phyloP scores from a whole-genome alignment of 2,113 vertebrate genomes.

The Probosciger aterrimus region DNA sequence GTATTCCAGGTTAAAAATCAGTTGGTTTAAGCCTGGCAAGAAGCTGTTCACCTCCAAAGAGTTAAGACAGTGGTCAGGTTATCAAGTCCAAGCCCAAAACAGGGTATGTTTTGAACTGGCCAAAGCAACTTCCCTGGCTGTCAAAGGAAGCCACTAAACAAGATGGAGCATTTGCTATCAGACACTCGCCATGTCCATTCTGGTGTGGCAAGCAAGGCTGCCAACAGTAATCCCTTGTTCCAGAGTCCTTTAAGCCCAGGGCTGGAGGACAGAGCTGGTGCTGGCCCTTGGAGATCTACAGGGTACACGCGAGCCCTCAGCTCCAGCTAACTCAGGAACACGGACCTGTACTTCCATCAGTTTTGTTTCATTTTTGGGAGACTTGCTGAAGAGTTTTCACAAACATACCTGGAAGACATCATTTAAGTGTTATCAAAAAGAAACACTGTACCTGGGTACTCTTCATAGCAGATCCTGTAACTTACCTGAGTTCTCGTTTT shows the following conservation, averaged over 20 bases:
- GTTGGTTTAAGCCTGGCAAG: not conserved
- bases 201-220: accelerated
- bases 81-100: not conserved
- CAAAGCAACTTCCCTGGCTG: not conserved
- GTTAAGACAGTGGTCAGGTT: not conserved
- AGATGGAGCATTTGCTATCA: not conserved
- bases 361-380: not conserved
- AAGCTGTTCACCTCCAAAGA: not conserved
- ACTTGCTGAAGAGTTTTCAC: not conserved
- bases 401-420: not conserved
- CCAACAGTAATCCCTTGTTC: not conserved
- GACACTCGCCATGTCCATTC: not conserved
- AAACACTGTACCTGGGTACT: not conserved
- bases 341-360: accelerated
- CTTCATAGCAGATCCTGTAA: not conserved
- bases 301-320: not conserved
- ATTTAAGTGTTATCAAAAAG: not conserved
- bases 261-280: not conserved
- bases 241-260: not conserved
- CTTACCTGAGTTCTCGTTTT: not conserved
- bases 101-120: not conserved
- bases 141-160: not conserved
- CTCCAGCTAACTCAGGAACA: not conserved
- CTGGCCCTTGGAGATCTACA: not conserved
- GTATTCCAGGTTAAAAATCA: not conserved